Evolutionary conservation across 1,140 invertebrate genomes (phyloP).

Genomic region (Stegodyphus mimosarum): DNA sequence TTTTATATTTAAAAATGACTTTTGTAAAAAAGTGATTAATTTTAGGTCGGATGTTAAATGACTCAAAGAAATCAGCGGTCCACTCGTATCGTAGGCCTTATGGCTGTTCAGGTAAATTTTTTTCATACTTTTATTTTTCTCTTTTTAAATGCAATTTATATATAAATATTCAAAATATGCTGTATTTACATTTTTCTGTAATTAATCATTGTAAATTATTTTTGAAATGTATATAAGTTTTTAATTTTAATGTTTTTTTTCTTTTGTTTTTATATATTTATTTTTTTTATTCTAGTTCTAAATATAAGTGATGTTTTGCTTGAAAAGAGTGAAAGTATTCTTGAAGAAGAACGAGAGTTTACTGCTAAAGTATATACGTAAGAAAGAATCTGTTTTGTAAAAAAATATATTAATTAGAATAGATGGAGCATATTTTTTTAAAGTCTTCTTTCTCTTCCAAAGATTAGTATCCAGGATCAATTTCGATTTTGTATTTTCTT

Average conservation of each 20-base stretch:
- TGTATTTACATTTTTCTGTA: not conserved
- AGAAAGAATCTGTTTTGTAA: not conserved
- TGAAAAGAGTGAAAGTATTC: constrained; percentile 45
- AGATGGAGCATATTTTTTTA: too few species aligned
- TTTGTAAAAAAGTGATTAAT: too few species aligned
- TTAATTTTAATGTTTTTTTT: not conserved
- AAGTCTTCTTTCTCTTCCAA: too few species aligned
- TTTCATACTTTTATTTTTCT: not conserved
- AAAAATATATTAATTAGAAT: too few species aligned
- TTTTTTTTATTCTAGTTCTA: constrained; percentile 57
- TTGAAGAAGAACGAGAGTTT: constrained; percentile 63
- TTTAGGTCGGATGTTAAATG: constrained; percentile 79
- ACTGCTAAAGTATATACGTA: constrained; percentile 64
- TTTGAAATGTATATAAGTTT: constrained; percentile 43
- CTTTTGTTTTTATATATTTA: constrained; percentile 6
- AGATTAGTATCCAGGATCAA: too few species aligned
- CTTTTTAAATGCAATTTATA: not conserved
- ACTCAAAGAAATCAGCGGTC: constrained; percentile 76
- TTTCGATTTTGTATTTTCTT: too few species aligned
- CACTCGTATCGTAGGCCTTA: constrained; percentile 80
- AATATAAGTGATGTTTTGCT: constrained; percentile 62
- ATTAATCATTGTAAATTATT: not conserved
- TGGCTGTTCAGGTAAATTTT: constrained; percentile 79
- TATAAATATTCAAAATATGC: not conserved
- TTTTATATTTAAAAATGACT: too few species aligned